These are phyloP conservation scores for Leptocoma aspasia DNA, from an alignment of 2,113 vertebrate genomes.

Conservation along the genomic window DNA sequence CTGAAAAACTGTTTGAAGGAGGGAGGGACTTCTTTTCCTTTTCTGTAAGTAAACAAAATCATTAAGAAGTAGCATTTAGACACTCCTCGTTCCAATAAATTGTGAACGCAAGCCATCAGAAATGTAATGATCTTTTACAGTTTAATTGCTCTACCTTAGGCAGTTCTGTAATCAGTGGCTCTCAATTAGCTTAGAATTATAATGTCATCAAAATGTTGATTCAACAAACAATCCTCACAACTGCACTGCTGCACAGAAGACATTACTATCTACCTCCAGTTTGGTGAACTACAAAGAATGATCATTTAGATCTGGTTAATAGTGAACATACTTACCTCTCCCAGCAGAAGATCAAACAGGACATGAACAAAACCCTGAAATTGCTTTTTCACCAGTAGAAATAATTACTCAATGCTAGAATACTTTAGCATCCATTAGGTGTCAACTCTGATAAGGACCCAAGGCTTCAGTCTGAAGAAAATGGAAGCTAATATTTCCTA, in stretches of 20 bases:
- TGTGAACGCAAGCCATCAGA: neutral
- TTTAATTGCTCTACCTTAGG: constrained; percentile 17
- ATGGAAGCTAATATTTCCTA: neutral
- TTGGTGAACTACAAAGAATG: neutral
- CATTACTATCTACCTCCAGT: neutral
- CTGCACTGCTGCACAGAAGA: neutral
- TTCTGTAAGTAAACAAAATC: constrained; percentile 73
- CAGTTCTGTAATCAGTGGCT: constrained; percentile 11
- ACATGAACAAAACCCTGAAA: neutral
- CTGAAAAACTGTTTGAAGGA: constrained; percentile 98
- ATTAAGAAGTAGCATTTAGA: neutral
- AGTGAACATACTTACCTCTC: neutral
- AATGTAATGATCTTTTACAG: neutral
- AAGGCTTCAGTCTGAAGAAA: neutral
- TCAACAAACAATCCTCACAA: constrained; percentile 15
- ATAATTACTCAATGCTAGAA: neutral
- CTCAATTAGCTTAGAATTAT: constrained; percentile 37
- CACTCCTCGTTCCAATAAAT: neutral
- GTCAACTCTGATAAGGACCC: neutral
- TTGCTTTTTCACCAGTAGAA: neutral
- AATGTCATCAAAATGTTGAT: constrained; percentile 38
- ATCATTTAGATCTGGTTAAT: neutral
- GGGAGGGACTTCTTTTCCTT: constrained; percentile 91
- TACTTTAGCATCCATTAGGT: neutral
- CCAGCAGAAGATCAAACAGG: neutral